Evolutionary conservation across 2,888 invertebrate species (phyloP), one percentile per base, ranked within the genome.

Genomic region (Pyrrhopygopsis socrates): DNA sequence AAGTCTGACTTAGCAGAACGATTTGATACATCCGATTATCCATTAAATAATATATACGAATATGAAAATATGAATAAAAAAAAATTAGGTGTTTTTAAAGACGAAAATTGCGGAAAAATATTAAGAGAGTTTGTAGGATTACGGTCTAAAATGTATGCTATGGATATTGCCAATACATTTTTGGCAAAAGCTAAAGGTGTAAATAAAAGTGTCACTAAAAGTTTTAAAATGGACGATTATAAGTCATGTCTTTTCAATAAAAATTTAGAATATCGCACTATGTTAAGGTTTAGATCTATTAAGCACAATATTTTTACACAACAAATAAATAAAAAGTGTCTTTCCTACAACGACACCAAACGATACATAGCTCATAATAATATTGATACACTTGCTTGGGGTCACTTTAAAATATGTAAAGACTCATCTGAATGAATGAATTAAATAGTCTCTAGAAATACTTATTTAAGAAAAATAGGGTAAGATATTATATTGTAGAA

Each of bases 61-160:
- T 92, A 91, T 34, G 92, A 90, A 1, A 76, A 54, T 73, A 84
- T 83, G 29, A 90, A 90, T 71, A 88, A 88, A 76, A 90, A 90
- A 83, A 81, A 83, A 74, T 58, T 88, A 68, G 88, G 86, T 45
- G 45, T 84, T 20, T 84, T 90, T 83, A 90, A 90, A 68, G 90
- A 88, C 83, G 84, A 85, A 80, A 79, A 75, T 63, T 74, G 74
- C 76, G 81, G 84, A 29, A n/a, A 50, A 29, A 71, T 81, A 45
- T 78, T 87, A 60, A 78, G 63, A 22, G 81, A 87, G 78, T 87
- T 84, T 81, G 74, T 81, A 6, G 87, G 87, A 29, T 75, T 84
- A 70, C 54, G 82, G 58, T 68, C 87, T n/a, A 87, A 87, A 78
- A 84, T 87, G 82, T 87, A 87, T 71, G 58, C 81, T 9, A 67